Percentiles rank a stretch among this genome's conserved stretches.
Conservation (phyloP, 2,113 vertebrate genomes). For the Paedocypris sp. region DNA sequence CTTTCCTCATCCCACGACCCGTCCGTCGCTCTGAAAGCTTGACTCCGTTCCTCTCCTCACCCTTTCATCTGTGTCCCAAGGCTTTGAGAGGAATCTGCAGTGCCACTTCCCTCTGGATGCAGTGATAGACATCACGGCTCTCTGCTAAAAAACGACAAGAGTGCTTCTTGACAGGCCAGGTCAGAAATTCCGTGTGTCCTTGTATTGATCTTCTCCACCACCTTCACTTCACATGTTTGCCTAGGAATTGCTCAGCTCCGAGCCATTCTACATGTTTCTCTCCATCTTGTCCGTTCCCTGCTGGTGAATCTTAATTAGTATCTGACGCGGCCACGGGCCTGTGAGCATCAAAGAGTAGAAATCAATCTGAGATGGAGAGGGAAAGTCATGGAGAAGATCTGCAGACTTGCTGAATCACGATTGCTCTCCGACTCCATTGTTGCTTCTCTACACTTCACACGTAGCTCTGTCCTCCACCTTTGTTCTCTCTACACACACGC, state of each 20-base stretch:
- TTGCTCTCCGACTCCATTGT: constrained; percentile 1
- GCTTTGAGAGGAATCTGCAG: constrained; percentile 1
- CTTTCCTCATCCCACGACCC: constrained; percentile 3
- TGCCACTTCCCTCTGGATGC: constrained; percentile 7
- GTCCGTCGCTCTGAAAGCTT: background rate
- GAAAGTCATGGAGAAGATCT: constrained; percentile 19
- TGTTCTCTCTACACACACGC: background rate
- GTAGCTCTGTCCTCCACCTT: background rate
- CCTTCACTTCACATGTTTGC: background rate
- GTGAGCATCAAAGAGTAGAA: constrained; percentile 24
- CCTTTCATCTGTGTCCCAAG: background rate
- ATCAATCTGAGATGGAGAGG: constrained; percentile 35
- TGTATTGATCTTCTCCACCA: background rate
- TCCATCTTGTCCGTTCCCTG: background rate
- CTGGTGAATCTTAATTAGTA: constrained; percentile 25
- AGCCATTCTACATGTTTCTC: background rate
- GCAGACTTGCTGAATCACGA: constrained; percentile 31
- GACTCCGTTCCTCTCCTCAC: constrained; percentile 2
- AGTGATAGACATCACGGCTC: background rate
- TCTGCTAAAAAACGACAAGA: background rate
- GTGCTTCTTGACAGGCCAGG: background rate
- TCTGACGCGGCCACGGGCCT: constrained; percentile 17
- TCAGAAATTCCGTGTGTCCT: background rate
- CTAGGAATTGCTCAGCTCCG: background rate
- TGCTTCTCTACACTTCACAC: background rate